Conservation (phyloP, 1,140 invertebrate species). For the Drosophila varians region DNA sequence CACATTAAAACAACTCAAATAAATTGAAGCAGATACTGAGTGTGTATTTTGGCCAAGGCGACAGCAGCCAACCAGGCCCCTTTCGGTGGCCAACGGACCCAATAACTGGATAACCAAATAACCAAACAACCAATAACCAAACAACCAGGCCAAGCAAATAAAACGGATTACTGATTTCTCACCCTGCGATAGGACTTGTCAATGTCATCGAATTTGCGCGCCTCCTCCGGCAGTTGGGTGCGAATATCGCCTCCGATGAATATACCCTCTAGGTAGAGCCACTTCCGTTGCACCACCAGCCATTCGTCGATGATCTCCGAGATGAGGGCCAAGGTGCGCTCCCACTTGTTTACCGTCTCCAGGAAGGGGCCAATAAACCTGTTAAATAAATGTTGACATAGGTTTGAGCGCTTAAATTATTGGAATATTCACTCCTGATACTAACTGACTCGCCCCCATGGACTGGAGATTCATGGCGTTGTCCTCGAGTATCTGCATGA, state of each 20-base stretch:
- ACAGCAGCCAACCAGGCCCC: not conserved
- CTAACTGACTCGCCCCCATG: slow-evolving; percentile 93
- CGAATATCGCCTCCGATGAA: slow-evolving; percentile 95
- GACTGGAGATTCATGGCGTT: slow-evolving; percentile 95
- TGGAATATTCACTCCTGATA: slow-evolving; percentile 2
- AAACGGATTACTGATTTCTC: slow-evolving; percentile 26
- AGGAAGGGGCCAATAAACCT: slow-evolving; percentile 95
- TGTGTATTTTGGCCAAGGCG: slow-evolving; percentile 39
- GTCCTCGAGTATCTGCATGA: slow-evolving; percentile 92
- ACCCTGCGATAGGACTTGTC: slow-evolving; percentile 91
- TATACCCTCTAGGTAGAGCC: slow-evolving; percentile 95
- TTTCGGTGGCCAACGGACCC: slow-evolving; percentile 7
- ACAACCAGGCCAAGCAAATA: slow-evolving; percentile 54
- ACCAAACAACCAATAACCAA: slow-evolving; percentile 27
- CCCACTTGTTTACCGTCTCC: slow-evolving; percentile 91
- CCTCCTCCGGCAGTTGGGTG: slow-evolving; percentile 92
- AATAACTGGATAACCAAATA: slow-evolving; percentile 25
- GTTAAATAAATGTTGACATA: not conserved
- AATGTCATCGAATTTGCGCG: slow-evolving; percentile 94
- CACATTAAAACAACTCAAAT: slow-evolving; percentile 79
- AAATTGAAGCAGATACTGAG: slow-evolving; percentile 71
- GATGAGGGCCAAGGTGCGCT: slow-evolving; percentile 90
- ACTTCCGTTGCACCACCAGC: slow-evolving; percentile 93
- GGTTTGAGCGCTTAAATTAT: too few relatives aligned
- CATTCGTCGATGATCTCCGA: slow-evolving; percentile 94